Percentiles rank a stretch among this genome's conserved stretches.
phyloP scores from a whole-genome alignment of 2,113 vertebrate genomes.

The Muntiacus muntjak region DNA sequence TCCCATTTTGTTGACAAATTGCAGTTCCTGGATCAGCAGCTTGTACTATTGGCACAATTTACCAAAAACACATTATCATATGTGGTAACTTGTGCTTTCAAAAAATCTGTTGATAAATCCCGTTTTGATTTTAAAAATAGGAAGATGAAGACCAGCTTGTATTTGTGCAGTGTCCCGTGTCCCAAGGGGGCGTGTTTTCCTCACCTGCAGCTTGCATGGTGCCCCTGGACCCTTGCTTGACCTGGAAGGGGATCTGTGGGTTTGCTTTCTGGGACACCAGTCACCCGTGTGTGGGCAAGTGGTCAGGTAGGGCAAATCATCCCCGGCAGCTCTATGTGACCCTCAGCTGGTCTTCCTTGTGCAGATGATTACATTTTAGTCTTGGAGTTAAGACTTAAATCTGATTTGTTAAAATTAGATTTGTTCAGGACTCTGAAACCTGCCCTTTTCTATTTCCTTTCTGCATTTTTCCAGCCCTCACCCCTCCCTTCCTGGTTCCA shows the following conservation, averaged over 20 bases:
- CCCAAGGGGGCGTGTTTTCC: fast-evolving
- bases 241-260: neutral
- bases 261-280: neutral
- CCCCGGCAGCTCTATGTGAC: neutral
- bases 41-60: neutral
- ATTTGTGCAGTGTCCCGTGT: neutral
- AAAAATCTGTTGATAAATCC: neutral
- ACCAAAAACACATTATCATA: neutral
- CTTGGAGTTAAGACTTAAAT: neutral
- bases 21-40: neutral
- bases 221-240: neutral
- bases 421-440: neutral
- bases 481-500: neutral
- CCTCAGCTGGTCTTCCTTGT: neutral
- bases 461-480: neutral
- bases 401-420: neutral
- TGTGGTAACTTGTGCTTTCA: neutral
- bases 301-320: no score
- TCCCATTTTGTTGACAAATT: neutral
- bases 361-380: neutral
- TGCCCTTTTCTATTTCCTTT: neutral
- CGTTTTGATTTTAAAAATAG: neutral
- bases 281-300: fast-evolving
- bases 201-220: no score
- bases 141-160: neutral